Evolutionary conservation across 2,888 invertebrate species (phyloP).

Genomic region (Pristionchus entomophagus): DNA sequence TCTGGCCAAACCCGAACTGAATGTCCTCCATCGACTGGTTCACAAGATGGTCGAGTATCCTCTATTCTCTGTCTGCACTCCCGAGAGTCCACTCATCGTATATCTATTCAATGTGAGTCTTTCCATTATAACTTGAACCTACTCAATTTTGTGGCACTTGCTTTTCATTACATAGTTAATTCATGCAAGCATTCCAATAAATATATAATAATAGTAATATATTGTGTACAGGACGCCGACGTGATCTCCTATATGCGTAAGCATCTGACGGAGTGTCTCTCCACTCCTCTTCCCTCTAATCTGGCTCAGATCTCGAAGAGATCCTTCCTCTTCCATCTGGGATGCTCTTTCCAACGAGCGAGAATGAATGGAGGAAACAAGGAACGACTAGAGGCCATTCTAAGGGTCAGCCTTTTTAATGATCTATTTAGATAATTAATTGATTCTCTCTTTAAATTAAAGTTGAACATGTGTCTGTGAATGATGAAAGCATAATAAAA

Average conservation of each 20-base stretch:
- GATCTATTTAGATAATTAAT: too few relatives aligned
- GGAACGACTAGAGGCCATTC: constrained; percentile 31
- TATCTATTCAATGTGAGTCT: constrained; percentile 55
- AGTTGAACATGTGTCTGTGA: too few relatives aligned
- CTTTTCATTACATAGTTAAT: neutral
- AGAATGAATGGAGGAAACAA: constrained; percentile 10
- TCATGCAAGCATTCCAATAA: neutral
- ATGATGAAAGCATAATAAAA: neutral
- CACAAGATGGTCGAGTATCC: constrained; percentile 57
- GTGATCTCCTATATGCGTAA: constrained; percentile 1
- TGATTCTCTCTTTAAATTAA: too few relatives aligned
- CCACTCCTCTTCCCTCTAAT: neutral
- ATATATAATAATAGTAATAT: neutral
- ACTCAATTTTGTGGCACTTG: neutral
- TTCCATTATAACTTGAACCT: neutral
- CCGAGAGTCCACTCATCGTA: constrained; percentile 55
- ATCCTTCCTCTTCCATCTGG: constrained; percentile 29
- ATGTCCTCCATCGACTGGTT: constrained; percentile 60
- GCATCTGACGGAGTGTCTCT: constrained; percentile 1
- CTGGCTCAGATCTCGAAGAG: neutral
- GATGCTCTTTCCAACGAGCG: constrained; percentile 8
- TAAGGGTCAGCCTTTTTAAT: neutral
- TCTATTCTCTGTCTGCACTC: constrained; percentile 53
- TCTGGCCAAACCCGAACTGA: constrained; percentile 52
- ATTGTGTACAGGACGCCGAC: constrained; percentile 31